Evolutionary conservation across 2,888 invertebrate genomes (phyloP), one percentile per base, ranked within the genome.

Genomic region (Sinelater perroti): DNA sequence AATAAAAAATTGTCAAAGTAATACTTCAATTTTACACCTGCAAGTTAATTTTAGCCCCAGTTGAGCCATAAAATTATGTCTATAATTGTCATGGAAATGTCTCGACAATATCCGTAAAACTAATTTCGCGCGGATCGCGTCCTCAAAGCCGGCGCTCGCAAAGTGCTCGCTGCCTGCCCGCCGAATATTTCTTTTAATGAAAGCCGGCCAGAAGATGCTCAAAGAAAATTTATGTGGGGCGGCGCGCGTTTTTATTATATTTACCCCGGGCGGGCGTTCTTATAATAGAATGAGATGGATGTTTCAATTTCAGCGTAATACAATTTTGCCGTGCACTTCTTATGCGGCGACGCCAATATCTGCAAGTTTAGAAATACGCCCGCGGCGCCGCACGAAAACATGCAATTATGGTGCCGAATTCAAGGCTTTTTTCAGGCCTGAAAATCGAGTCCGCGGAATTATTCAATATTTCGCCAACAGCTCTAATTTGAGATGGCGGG

Each of bases 231-330:
- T 38, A 38, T 38, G 4, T 20, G n/a, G 10, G 18, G 21, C 38
- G n/a, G 17, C 10, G 17, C 16, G 5, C 21, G 21, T 38, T 38
- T 33, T 38, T 38, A 38, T 38, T 38, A 38, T 38, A 20, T 10
- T 38, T 4, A 38, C 6, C 17, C 30, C 30, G 6, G 13, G 13
- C 14, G 18, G 18, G 18, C 10, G 3, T 2, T 28, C 38, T 20
- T 21, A n/a, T 38, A 38, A 38, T 20, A 38, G 21, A 38, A 38
- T 38, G 38, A 38, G 38, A 11, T 11, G 21, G 38, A 38, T 38
- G 21, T 38, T 38, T 38, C 38, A 38, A 38, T 38, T 20, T 38
- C 11, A 18, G 2, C 20, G n/a, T 18, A 20, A 38, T 38, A 38
- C 38, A 38, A 18, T 38, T 38, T 38, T 21, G 11, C 21, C 17